Evolutionary conservation across 2,113 vertebrate species (phyloP).

Genomic region (Salvator merianae): DNA sequence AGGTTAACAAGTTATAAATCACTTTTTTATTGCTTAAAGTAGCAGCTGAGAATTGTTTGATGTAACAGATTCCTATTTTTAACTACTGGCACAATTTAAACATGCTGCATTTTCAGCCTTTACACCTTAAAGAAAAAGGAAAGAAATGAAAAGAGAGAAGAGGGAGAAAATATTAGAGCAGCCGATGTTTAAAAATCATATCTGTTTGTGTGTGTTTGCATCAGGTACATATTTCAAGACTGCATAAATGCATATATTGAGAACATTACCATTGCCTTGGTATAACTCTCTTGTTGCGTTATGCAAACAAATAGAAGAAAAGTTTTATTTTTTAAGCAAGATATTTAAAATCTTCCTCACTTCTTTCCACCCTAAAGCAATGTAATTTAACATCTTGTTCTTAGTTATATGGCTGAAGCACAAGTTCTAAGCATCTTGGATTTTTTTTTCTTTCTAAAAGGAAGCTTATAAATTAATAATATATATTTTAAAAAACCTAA

Average conservation of each 20-base stretch:
- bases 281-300: neutral
- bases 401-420: neutral
- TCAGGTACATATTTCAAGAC: neutral
- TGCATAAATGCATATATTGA: neutral
- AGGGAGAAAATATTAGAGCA: neutral
- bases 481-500: no score
- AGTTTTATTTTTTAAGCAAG: neutral
- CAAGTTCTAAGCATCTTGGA: no score
- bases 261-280: neutral
- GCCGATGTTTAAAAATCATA: neutral
- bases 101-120: conserved; percentile 46
- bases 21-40: conserved; percentile 60
- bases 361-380: neutral
- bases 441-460: neutral
- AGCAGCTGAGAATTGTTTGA: conserved; percentile 42
- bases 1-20: conserved; percentile 66
- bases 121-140: neutral
- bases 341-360: neutral
- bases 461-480: no score
- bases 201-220: neutral
- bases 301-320: neutral
- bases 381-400: neutral
- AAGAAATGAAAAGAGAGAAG: neutral
- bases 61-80: conserved; percentile 58
- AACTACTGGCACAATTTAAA: conserved; percentile 41